These are phyloP conservation scores for Ceratothoa steindachneri DNA, from an alignment of 2,888 invertebrate genomes.

Conservation along the genomic window DNA sequence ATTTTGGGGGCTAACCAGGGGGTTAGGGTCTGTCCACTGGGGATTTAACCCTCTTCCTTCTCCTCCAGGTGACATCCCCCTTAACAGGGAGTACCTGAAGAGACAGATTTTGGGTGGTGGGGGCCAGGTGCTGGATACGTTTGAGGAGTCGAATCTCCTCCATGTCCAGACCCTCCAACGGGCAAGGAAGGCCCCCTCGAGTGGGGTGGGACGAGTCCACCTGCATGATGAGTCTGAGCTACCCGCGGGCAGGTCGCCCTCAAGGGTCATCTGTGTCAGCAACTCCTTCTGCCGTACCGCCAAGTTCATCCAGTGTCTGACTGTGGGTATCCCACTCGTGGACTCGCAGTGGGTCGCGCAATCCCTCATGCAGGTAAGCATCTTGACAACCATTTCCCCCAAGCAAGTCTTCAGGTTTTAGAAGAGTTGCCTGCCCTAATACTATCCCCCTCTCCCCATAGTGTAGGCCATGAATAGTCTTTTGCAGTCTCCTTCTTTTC, in stretches of 20 bases:
- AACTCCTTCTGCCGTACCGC: slow-evolving; percentile 39
- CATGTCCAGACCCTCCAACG: neutral
- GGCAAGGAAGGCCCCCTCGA: neutral
- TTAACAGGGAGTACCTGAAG: slow-evolving; percentile 28
- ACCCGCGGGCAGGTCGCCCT: neutral
- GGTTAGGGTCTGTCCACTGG: too few relatives aligned
- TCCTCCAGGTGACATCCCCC: too few relatives aligned
- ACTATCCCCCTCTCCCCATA: too few relatives aligned
- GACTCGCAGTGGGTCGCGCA: slow-evolving; percentile 32
- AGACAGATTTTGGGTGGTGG: slow-evolving; percentile 29
- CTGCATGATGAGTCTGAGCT: neutral
- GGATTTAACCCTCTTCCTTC: too few relatives aligned
- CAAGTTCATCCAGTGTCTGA: slow-evolving; percentile 44
- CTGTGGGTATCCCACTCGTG: slow-evolving; percentile 44
- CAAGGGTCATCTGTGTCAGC: slow-evolving; percentile 27
- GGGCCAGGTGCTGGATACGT: slow-evolving; percentile 30
- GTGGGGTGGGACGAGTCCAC: neutral
- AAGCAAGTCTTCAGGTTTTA: neutral
- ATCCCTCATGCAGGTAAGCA: slow-evolving; percentile 28
- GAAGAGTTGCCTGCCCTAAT: too few relatives aligned
- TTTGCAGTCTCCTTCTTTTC: too few relatives aligned
- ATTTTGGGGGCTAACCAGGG: too few relatives aligned
- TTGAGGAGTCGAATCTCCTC: slow-evolving; percentile 33
- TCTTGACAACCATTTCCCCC: too few relatives aligned
- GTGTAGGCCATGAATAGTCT: too few relatives aligned